Evolutionary conservation across 2,888 invertebrate species (phyloP), one percentile per base, ranked within the genome.

Genomic region (Cabera pusaria): DNA sequence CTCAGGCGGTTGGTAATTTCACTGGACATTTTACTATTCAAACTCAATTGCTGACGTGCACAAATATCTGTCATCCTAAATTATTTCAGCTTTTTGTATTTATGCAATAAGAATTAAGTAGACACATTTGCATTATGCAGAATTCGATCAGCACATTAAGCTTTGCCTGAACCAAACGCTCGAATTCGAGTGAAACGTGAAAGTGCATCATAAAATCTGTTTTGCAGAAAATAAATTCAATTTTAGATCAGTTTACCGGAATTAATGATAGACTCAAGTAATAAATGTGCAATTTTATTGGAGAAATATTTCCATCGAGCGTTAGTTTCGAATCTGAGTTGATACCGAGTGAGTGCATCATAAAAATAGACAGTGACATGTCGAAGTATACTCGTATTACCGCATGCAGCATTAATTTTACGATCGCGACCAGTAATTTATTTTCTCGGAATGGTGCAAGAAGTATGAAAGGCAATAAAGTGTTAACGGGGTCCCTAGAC

Each of bases 331-430:
- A 43, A 39, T 28, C 37, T 12, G 27, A 26, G 37, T 26, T 34
- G 72, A 73, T 79, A 80, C 72, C 70, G 59, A 69, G 67, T 66
- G 71, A 76, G 69, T 73, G 77, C 67, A 64, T 74, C 76, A 79
- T 85, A 84, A 85, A 82, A 84, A 76, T 77, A 75, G 76, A 77
- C 79, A 83, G 63, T 70, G 81, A 81, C 76, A 75, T 67, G 71
- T 61, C 60, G 57, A 69, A 72, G 74, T 75, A 72, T n/a, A n/a
- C 79, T 81, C 72, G 76, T 73, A 69, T 84, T 82, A 81, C 79
- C 72, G 75, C 77, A 79, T 72, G 74, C 64, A 68, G 72, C 72
- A 79, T 80, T 83, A 82, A 85, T 73, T 85, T 86, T 81, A 85
- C 75, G 83, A 79, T 75, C 72, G 64, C 72, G 56, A 64, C 61